Evolutionary conservation across 2,113 vertebrate species (phyloP), one percentile per base, ranked within the genome.

Genomic region (Cheilinus undulatus): DNA sequence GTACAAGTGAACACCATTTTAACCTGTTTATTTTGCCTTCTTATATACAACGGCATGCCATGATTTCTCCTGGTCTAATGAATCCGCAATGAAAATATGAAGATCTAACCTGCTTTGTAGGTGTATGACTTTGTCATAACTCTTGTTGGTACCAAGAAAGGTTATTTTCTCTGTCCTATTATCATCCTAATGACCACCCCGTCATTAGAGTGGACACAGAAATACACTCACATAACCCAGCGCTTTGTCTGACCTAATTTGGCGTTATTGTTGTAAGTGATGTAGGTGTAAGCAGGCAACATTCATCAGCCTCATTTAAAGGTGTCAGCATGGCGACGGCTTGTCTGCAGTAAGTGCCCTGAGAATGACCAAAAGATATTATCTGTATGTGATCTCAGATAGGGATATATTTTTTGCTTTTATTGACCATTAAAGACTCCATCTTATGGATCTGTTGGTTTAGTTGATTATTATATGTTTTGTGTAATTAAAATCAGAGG

Each of bases 291-390:
- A 76, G 57, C 69, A 52, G 61, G 9, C 34, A 17, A 15, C 73
- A 79, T 81, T 51, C 77, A 88, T 88, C 73, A 71, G 50, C 38
- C 57, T 90, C 76, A 79, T 83, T 82, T 68, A 60, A 74, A 53
- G 56, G 53, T 57, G 53, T 74, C 24, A 0, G 26, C 30, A 0
- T 54, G 83, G 78, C 69, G 61, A 66, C 78, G 50, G 58, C 26
- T 36, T 43, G 83, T 85, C 86, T 70, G 59, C 73, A 65, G 2
- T 32, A 20, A 13, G 1, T 50, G 42, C 43, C 23, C 40, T 30
- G 64, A 57, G 34, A 40, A 42, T 26, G 50, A 43, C 34, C 54
- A 63, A 19, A 49, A 63, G 23, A 45, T 5, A 42, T 27, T 2
- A 28, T 38, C 15, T 27, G 22, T 63, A 61, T 40, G 43, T 53